Evolutionary conservation across 2,113 vertebrate species (phyloP).

Genomic region (Tauraco erythrolophus): DNA sequence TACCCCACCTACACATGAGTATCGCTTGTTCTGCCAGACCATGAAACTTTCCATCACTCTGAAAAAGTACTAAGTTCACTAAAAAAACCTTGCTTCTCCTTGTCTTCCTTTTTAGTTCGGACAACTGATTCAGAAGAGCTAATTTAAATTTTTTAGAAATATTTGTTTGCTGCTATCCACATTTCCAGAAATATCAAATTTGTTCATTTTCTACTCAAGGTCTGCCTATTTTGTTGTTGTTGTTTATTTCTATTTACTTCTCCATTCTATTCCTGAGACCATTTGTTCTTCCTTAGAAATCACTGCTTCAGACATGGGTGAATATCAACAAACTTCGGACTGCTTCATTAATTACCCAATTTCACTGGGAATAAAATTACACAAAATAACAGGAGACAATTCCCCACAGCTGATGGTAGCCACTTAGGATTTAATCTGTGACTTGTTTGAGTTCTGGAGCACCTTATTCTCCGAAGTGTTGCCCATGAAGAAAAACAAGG

Average conservation of each 20-base stretch:
- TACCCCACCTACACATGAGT: neutral
- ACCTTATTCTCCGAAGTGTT: neutral
- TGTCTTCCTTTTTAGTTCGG: neutral
- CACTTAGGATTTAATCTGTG: neutral
- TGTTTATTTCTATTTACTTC: neutral
- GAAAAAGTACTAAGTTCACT: neutral
- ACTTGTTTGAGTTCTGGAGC: neutral
- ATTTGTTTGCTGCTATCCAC: neutral
- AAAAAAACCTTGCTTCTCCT: fast-evolving
- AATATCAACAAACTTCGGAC: neutral
- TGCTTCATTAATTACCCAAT: neutral
- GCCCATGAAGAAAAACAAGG: neutral
- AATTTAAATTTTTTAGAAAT: neutral
- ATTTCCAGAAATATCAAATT: neutral
- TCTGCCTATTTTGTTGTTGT: neutral
- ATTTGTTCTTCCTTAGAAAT: neutral
- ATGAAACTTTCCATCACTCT: neutral
- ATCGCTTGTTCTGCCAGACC: neutral
- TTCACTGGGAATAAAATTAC: neutral
- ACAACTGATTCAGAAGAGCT: neutral
- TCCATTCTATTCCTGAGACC: neutral
- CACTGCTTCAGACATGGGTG: neutral
- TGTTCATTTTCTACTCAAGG: neutral
- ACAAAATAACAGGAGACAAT: neutral
- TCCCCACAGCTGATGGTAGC: neutral